phyloP scores from a whole-genome alignment of 2,888 invertebrate species.

The Agonopterix heracliana region DNA sequence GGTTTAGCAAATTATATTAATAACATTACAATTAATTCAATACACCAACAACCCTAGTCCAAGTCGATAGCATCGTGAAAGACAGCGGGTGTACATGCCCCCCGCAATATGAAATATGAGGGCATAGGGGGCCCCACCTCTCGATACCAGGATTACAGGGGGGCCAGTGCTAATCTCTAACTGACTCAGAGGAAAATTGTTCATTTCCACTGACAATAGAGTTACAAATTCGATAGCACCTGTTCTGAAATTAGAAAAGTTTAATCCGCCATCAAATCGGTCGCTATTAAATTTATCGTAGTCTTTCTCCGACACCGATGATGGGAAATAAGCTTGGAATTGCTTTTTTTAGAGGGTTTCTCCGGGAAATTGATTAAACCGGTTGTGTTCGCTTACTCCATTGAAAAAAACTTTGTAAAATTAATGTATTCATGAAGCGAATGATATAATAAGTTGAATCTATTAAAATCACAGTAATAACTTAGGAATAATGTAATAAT shows the following conservation, averaged over 20 bases:
- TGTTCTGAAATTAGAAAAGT: slow-evolving; percentile 43
- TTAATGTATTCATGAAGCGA: too few relatives aligned
- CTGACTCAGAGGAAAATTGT: slow-evolving; percentile 25
- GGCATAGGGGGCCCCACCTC: slow-evolving; percentile 37
- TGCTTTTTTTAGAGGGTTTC: not conserved
- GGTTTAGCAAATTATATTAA: too few relatives aligned
- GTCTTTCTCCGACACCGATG: slow-evolving; percentile 7
- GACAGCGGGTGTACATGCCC: slow-evolving; percentile 20
- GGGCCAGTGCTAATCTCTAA: slow-evolving; percentile 43
- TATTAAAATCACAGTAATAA: too few relatives aligned
- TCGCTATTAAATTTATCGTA: slow-evolving; percentile 26
- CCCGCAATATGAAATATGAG: slow-evolving; percentile 58
- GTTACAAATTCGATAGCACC: slow-evolving; percentile 42
- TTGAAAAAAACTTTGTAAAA: too few relatives aligned
- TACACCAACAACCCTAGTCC: not conserved
- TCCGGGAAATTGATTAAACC: too few relatives aligned
- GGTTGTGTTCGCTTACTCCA: too few relatives aligned
- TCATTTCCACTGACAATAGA: slow-evolving; percentile 30
- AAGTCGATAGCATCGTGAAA: slow-evolving; percentile 15
- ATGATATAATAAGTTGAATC: too few relatives aligned
- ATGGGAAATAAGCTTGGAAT: slow-evolving; percentile 13
- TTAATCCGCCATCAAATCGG: slow-evolving; percentile 24
- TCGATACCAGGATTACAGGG: slow-evolving; percentile 49
- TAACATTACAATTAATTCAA: too few relatives aligned
- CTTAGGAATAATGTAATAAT: too few relatives aligned